Conservation (phyloP, 2,888 invertebrate genomes). For the Nesidiocoris tenuis region DNA sequence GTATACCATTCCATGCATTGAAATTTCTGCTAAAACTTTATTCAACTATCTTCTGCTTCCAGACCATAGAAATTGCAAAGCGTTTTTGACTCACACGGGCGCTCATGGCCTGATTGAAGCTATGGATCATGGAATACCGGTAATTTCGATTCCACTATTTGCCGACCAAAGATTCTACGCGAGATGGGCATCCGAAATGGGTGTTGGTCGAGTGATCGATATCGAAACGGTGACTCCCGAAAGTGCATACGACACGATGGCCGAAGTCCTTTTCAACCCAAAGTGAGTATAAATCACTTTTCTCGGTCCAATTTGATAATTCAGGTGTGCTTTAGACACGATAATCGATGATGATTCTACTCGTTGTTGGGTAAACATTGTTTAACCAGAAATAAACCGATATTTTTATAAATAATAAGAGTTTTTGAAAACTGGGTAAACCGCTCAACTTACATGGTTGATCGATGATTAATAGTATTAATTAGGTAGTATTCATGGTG, state of each 20-base stretch:
- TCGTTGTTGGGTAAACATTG: too few relatives aligned
- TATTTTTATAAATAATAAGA: too few relatives aligned
- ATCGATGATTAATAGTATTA: neutral
- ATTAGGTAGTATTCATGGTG: too few relatives aligned
- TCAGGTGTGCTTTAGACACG: too few relatives aligned
- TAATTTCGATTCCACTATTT: conserved; percentile 50
- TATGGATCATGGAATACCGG: conserved; percentile 59
- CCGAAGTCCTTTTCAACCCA: conserved; percentile 5
- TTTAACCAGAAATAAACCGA: too few relatives aligned
- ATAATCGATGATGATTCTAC: too few relatives aligned
- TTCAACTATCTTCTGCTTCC: too few relatives aligned
- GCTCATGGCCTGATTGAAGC: conserved; percentile 53
- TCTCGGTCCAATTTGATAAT: too few relatives aligned
- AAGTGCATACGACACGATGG: neutral
- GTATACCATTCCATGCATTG: too few relatives aligned
- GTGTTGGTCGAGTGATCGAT: conserved; percentile 14
- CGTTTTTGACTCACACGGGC: conserved; percentile 48
- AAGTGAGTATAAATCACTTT: conserved; percentile 27
- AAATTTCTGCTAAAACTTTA: too few relatives aligned
- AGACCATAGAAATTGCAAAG: conserved; percentile 45
- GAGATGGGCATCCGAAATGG: conserved; percentile 52
- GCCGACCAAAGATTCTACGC: conserved; percentile 54
- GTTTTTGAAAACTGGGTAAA: too few relatives aligned
- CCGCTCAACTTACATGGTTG: too few relatives aligned
- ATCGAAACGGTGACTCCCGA: conserved; percentile 20